phyloP scores from a whole-genome alignment of 2,113 vertebrate genomes.

The Siniperca chuatsi region DNA sequence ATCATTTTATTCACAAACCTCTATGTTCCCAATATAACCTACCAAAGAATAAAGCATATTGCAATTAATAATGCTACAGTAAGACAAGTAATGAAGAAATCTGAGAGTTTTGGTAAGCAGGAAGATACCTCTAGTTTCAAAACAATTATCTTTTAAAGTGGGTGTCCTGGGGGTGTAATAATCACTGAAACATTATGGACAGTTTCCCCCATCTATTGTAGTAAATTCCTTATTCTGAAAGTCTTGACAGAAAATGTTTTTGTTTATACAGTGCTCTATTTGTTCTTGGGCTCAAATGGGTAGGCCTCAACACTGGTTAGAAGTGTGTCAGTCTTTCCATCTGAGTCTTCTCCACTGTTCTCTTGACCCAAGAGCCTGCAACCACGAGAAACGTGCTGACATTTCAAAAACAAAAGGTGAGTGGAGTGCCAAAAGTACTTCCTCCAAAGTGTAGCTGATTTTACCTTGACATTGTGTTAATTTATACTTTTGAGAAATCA shows the following conservation, averaged over 20 bases:
- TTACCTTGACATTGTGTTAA: background rate
- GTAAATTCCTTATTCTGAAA: background rate
- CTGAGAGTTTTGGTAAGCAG: background rate
- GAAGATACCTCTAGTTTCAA: background rate
- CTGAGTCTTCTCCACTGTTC: constrained; percentile 28
- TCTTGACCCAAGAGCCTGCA: constrained; percentile 61
- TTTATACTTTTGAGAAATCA: background rate
- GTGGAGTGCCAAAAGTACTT: constrained; percentile 24
- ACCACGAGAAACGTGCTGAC: constrained; percentile 63
- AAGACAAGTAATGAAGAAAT: background rate
- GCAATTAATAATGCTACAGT: background rate
- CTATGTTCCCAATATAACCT: background rate
- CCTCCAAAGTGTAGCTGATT: background rate
- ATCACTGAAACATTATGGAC: background rate
- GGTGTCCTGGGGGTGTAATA: background rate
- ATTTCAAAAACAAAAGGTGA: constrained; percentile 53
- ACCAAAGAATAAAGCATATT: background rate
- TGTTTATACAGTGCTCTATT: background rate
- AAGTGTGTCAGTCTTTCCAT: constrained; percentile 60
- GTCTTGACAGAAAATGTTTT: background rate
- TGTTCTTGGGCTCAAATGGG: background rate
- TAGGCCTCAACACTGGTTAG: constrained; percentile 3
- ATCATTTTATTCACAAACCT: background rate
- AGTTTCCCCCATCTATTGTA: too few species aligned
- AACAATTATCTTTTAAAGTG: background rate